Evolutionary conservation across 2,797 vertebrate genomes (phyloP).

Genomic region (Coregonus sp.): DNA sequence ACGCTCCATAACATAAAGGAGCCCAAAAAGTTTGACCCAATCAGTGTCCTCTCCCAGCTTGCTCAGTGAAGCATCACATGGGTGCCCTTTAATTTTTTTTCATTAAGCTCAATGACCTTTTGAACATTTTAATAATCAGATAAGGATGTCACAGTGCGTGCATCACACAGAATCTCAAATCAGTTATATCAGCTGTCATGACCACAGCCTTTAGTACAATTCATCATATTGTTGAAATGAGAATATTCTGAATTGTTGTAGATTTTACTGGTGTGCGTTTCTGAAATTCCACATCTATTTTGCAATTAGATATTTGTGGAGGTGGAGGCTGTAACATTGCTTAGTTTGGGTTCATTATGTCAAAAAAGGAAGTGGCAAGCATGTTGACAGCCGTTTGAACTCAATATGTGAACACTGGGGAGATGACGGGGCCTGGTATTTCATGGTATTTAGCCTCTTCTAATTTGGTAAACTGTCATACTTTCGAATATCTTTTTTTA

Average conservation of each 20-base stretch:
- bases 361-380: background rate
- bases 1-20: background rate
- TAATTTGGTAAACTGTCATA: background rate
- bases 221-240: background rate
- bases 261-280: background rate
- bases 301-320: background rate
- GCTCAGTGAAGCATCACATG: constrained; percentile 13
- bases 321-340: background rate
- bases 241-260: background rate
- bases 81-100: constrained; percentile 11
- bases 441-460: background rate
- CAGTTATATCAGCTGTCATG: constrained; percentile 5
- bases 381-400: constrained; percentile 11
- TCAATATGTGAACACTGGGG: background rate
- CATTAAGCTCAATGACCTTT: constrained; percentile 25
- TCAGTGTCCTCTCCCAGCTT: constrained; percentile 13
- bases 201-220: background rate
- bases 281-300: background rate
- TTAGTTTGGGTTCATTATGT: background rate
- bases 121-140: constrained; percentile 16
- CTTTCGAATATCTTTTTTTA: background rate
- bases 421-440: constrained; percentile 7
- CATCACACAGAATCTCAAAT: constrained; percentile 4
- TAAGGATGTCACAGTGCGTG: background rate
- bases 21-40: background rate